Evolutionary conservation across 2,797 vertebrate genomes (phyloP).

Genomic region (Lagodon rhomboides): DNA sequence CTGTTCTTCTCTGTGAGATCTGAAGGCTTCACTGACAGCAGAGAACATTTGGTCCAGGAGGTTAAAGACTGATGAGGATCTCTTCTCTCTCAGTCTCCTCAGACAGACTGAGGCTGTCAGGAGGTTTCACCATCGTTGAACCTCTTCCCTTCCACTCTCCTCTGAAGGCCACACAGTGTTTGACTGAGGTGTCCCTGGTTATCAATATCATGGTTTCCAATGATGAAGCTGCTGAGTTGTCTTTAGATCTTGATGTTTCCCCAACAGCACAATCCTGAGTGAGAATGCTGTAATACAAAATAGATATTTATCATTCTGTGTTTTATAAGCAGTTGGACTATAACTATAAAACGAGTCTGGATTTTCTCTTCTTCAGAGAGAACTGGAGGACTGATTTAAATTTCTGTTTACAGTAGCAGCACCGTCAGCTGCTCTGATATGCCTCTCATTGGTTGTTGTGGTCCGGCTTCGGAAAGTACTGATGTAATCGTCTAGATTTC

Average conservation of each 20-base stretch:
- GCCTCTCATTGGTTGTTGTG: too few relatives aligned
- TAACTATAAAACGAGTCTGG: too few relatives aligned
- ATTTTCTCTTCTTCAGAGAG: too few relatives aligned
- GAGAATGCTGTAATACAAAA: not conserved
- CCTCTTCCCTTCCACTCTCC: constrained; percentile 29
- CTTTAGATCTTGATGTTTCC: constrained; percentile 35
- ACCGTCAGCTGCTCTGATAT: too few relatives aligned
- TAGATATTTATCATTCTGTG: too few relatives aligned
- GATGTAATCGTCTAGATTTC: too few relatives aligned
- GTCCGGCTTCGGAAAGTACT: too few relatives aligned
- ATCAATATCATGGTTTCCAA: not conserved
- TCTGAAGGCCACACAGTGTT: too few relatives aligned
- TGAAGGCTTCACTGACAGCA: constrained; percentile 48
- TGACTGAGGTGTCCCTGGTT: not conserved
- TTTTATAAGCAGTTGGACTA: too few relatives aligned
- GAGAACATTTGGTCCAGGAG: constrained; percentile 53
- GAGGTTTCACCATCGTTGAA: constrained; percentile 29
- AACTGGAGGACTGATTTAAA: too few relatives aligned
- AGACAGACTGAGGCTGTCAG: constrained; percentile 18
- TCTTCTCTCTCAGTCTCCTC: not conserved
- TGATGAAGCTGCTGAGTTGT: constrained; percentile 15
- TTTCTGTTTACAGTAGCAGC: too few relatives aligned
- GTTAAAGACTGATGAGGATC: not conserved
- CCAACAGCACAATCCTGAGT: constrained; percentile 52
- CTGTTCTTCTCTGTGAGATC: constrained; percentile 30